Base-by-base conservation (phyloP, 2,888 invertebrate species). In the Tachina fera region DNA sequence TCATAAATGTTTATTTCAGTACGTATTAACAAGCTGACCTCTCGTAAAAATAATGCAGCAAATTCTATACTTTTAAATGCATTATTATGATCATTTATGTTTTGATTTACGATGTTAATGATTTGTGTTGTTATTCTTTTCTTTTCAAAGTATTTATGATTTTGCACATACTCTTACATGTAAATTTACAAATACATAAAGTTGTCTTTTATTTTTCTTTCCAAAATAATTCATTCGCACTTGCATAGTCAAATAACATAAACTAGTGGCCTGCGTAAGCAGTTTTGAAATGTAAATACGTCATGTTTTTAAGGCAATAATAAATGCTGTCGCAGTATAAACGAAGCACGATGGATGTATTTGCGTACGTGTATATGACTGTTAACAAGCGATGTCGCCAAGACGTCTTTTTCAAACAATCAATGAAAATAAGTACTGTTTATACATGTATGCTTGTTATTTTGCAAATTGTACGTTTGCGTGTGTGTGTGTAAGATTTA, bases 81-180 rank as follows among this genome's bases (percentile, higher is more conserved):
- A 61, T 61, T 43, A 61, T 43, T 39, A 9, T 43, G 61, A 16
- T 11, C 41, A 43, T 19, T 61, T 61, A 74, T 75, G 22, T 79
- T 63, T 63, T 82, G 82, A 82, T 82, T 82, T 82, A 82, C 76
- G 63, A 76, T 76, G 68, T 67, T 77, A 71, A 77, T 77, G 76
- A 77, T 83, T 76, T 82, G 65, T 76, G 31, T 31, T 58, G 56
- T 14, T 58, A 39, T 39, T 53, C 49, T 60, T 49, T 72, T 74
- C 13, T 22, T 31, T 31, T 31, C 6, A 51, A 10, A 8, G 16
- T 16, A 19, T 60, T 51, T 31, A 49, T 39, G 31, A 51, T 65
- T 65, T 65, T 65, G 16, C 51, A 6, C 31, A 31, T 31, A 67
- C 31, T n/a, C n/a, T 11, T 67, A 13, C 41, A 43, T 77, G 75